These are phyloP conservation scores for Hippoglossus stenolepis DNA, from an alignment of 2,113 vertebrate genomes.

Conservation along the genomic window DNA sequence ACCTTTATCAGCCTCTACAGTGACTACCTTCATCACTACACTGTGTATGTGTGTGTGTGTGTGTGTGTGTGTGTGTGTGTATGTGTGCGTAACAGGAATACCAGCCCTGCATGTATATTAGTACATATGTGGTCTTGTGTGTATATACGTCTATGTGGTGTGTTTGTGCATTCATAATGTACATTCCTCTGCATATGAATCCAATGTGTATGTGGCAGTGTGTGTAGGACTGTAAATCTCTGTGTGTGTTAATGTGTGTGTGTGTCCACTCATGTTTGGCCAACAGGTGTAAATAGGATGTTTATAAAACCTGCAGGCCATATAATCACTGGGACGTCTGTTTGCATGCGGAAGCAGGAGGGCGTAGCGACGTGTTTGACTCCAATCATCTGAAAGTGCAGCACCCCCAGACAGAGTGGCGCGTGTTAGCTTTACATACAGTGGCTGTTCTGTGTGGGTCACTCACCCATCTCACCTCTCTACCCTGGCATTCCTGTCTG, in stretches of 20 bases:
- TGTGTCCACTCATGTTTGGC: conserved; percentile 48
- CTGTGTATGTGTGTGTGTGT: not conserved
- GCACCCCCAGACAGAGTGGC: conserved; percentile 49
- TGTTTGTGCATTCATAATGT: not conserved
- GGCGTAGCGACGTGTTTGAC: conserved; percentile 19
- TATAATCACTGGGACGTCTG: conserved; percentile 59
- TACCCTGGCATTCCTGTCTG: conserved; percentile 39
- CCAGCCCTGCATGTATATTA: conserved; percentile 1
- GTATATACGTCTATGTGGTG: not conserved
- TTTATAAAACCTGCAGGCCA: conserved; percentile 18
- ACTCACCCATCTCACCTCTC: conserved; percentile 41
- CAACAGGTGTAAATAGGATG: conserved; percentile 71
- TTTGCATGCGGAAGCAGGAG: conserved; percentile 43
- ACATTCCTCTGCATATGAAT: conserved; percentile 12
- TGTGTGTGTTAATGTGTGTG: conserved; percentile 18
- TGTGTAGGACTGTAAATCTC: conserved; percentile 1
- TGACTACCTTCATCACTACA: conserved; percentile 60
- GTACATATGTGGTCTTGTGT: conserved; percentile 12
- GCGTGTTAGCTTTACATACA: conserved; percentile 54
- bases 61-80: not conserved
- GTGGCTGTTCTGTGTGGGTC: conserved; percentile 52
- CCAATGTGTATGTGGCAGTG: not conserved
- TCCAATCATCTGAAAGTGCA: conserved; percentile 30
- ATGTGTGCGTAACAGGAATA: not conserved
- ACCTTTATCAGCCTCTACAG: conserved; percentile 65